Percentiles rank a stretch among this genome's conserved stretches.
phyloP scores from a whole-genome alignment of 2,113 vertebrate species.

The Erinaceus europaeus region DNA sequence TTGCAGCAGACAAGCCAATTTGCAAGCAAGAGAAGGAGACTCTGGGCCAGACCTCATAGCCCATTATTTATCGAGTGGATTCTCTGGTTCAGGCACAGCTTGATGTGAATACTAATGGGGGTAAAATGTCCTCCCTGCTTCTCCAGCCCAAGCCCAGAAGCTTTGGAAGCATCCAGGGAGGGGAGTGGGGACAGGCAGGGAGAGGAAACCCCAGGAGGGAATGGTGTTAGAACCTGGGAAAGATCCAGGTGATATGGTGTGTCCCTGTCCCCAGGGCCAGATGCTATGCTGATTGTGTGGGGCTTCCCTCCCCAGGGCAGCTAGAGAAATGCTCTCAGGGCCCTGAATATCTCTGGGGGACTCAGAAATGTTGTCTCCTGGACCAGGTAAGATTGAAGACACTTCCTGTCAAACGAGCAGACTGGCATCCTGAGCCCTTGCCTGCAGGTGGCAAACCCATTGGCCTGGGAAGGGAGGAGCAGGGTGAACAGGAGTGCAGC shows the following conservation, averaged over 20 bases:
- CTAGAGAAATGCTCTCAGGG: background rate
- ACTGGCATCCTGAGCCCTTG: background rate
- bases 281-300: too few species aligned
- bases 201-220: background rate
- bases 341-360: background rate
- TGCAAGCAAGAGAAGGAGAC: background rate
- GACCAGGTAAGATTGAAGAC: background rate
- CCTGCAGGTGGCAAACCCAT: background rate
- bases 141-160: background rate
- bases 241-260: rapidly evolving
- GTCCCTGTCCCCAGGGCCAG: background rate
- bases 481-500: background rate
- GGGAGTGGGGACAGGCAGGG: background rate
- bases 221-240: background rate
- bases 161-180: background rate
- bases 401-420: background rate
- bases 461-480: background rate
- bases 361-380: background rate
- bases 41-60: background rate
- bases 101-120: background rate
- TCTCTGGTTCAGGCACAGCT: background rate
- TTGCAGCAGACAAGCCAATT: background rate
- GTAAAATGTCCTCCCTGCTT: background rate
- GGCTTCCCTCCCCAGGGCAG: rapidly evolving
- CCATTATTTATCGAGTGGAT: background rate